Percentiles rank a stretch among this genome's conserved stretches.
phyloP scores from a whole-genome alignment of 2,113 vertebrate genomes.

The Halichoerus grypus region DNA sequence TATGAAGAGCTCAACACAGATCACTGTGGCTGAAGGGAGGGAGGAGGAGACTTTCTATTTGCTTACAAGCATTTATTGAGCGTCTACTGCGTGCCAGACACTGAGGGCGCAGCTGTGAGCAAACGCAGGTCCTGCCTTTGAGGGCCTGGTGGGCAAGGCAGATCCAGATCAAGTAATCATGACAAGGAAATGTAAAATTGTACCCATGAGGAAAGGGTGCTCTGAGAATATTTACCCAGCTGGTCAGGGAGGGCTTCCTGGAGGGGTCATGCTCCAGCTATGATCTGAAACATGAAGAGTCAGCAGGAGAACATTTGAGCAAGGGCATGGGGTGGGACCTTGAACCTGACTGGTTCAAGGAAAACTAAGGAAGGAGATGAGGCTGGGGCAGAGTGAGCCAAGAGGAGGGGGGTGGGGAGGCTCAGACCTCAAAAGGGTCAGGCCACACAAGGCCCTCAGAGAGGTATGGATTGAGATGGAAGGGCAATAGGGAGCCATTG shows the following conservation, averaged over 20 bases:
- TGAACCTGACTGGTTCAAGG: background rate
- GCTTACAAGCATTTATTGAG: background rate
- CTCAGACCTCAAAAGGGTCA: background rate
- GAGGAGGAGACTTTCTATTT: background rate
- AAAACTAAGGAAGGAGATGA: background rate
- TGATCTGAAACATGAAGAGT: background rate
- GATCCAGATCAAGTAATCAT: background rate
- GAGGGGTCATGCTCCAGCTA: background rate
- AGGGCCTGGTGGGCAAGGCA: background rate
- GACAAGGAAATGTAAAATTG: background rate
- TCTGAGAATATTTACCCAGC: background rate
- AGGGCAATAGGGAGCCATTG: background rate
- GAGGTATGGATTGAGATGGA: background rate
- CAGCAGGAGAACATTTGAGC: background rate
- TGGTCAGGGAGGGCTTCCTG: constrained; percentile 7
- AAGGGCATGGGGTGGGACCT: too few relatives aligned
- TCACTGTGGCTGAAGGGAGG: background rate
- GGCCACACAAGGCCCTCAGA: background rate
- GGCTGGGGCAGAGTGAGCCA: background rate
- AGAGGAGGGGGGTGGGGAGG: background rate
- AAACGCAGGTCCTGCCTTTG: background rate
- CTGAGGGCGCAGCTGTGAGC: background rate
- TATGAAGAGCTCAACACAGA: background rate
- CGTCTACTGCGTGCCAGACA: background rate
- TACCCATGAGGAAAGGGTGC: background rate